Evolutionary conservation across 2,888 invertebrate genomes (phyloP).

Genomic region (Diogma glabrata): DNA sequence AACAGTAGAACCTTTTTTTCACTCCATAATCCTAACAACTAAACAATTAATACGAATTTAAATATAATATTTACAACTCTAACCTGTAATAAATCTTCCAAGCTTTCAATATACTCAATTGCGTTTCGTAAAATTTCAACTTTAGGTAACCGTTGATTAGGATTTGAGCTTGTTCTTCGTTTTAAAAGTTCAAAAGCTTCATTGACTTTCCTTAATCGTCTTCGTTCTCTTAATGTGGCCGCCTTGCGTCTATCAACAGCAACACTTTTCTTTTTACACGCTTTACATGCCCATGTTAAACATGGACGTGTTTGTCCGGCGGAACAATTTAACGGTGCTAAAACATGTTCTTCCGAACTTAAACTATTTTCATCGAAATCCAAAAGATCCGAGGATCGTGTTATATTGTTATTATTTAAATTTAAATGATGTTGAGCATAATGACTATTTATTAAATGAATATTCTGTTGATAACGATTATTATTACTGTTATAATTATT

Average conservation of each 20-base stretch:
- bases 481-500: no score
- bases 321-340: constrained; percentile 38
- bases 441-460: not conserved
- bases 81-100: constrained; percentile 70
- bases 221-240: constrained; percentile 86
- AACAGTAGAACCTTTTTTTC: no score
- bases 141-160: constrained; percentile 92
- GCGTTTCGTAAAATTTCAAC: constrained; percentile 95
- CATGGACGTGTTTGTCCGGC: constrained; percentile 53
- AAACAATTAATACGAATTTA: no score
- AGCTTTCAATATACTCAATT: constrained; percentile 92
- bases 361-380: constrained; percentile 35
- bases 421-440: not conserved
- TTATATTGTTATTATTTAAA: constrained; percentile 1
- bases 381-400: constrained; percentile 23
- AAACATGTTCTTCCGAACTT: constrained; percentile 35
- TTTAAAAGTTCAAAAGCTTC: constrained; percentile 96
- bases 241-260: constrained; percentile 94
- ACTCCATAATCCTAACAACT: no score
- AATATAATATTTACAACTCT: no score
- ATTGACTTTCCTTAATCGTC: constrained; percentile 91
- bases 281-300: constrained; percentile 93
- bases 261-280: constrained; percentile 92
- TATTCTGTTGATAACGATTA: no score
- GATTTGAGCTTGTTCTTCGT: constrained; percentile 84